Evolutionary conservation across 2,113 vertebrate species (phyloP), one percentile per base, ranked within the genome.

Genomic region (Neogobius melanostomus): DNA sequence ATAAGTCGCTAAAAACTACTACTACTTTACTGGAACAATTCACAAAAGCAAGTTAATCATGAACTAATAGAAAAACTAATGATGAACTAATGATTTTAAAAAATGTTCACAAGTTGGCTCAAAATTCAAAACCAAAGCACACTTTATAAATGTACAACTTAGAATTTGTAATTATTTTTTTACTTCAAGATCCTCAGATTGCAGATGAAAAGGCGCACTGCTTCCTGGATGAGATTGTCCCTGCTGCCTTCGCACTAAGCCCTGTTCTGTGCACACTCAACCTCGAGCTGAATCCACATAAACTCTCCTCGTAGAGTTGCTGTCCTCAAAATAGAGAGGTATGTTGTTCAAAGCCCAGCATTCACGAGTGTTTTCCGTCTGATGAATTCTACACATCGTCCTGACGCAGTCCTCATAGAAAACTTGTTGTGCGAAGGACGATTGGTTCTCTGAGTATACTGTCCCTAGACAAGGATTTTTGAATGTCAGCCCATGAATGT

Each of bases 351-450:
- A 66, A 69, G 50, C 54, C 69, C 28, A 54, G 49, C 6, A 49
- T 15, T 11, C 43, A 14, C 16, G 5, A 61, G 59, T 45, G 57
- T 43, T 47, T 69, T 73, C 62, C 60, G 14, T 69, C 59, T 79
- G 76, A 74, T 52, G 46, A 68, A 10, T 48, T 14, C 62, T 59
- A 14, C 61, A 42, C 67, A 47, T 21, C 52, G 21, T 47, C 48
- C 64, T 45, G 21, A 47, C 70, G 17, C 5, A 44, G 54, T 65
- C 64, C 56, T 63, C 49, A 51, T 63, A 16, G 61, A 66, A 61
- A 70, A 70, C 62, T 49, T 66, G 15, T 59, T 63, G 10, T 74
- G 36, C 12, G 43, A 56, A 46, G 57, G 28, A 21, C 66, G 8
- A 36, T 48, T 12, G 65, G 56, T 44, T 68, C n/a, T 48, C 46